Base-by-base conservation (phyloP, 2,888 invertebrate genomes). In the Craniophora ligustri region DNA sequence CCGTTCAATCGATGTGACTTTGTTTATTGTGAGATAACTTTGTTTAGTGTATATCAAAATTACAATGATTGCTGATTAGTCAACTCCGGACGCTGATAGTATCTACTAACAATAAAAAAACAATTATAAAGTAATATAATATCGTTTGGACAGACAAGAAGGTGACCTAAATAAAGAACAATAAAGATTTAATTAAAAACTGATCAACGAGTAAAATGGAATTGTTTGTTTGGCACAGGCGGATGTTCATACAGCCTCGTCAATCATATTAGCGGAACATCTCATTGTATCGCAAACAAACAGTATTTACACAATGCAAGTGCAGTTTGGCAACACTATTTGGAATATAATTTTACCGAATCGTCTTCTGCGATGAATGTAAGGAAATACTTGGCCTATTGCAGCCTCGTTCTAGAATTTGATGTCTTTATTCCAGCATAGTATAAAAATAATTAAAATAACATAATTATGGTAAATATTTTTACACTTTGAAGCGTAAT, bases 231-330 rank as follows among this genome's bases (percentile, higher is more conserved):
- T 53, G 57, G 34, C 38, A 54, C 41, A 49, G 60, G 40, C 70
- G 72, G 76, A 76, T 71, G 67, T 60, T 51, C 58, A 65, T 75
- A 41, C 60, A 67, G 48, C 60, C 68, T 70, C 49, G 69, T 82
- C 85, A 84, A 84, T 85, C 86, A 84, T 83, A 79, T 75, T 72
- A 73, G 55, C 64, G 67, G 64, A 75, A 79, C 78, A 76, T 76
- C 76, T 75, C 79, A 88, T 89, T 89, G 88, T 89, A 85, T 88
- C 85, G 81, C 81, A 88, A 89, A 86, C 82, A 84, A 81, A 79
- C 71, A 50, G 56, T 62, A 47, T 66, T 72, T 72, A 76, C 55
- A 71, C 72, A 73, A 79, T 78, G 67, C 62, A 67, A 67, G 60
- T 32, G 46, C 58, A 50, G 53, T 76, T 78, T 72, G 57, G 77